A percentile compares a stretch with the other conserved stretches of the same genome.
phyloP scores from a whole-genome alignment of 2,797 vertebrate species.

The Botia almorhae region DNA sequence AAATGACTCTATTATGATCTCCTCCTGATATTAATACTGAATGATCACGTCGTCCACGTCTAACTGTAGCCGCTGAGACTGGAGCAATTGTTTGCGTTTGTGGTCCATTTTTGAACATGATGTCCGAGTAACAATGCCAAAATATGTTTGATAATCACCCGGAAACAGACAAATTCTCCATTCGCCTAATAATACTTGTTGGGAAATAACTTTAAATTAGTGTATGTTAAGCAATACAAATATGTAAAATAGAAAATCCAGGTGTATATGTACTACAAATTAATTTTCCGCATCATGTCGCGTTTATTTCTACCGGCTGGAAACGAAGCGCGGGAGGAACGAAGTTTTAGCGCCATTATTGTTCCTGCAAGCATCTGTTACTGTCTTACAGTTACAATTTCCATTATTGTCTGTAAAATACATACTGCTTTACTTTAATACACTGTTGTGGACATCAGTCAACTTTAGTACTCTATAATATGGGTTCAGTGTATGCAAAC shows the following conservation, averaged over 20 bases:
- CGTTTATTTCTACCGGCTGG: constrained; percentile 63
- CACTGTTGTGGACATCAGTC: neutral
- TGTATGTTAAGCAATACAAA: neutral
- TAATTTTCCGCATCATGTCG: constrained; percentile 6
- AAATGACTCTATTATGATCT: constrained; percentile 81
- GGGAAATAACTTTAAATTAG: neutral
- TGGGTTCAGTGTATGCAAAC: neutral
- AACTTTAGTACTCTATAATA: neutral
- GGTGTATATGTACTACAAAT: neutral
- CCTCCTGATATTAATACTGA: constrained; percentile 90
- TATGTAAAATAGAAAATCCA: neutral
- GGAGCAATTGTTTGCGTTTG: constrained; percentile 82
- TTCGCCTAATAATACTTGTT: neutral
- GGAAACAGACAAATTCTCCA: neutral
- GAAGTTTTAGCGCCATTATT: neutral
- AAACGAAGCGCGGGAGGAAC: constrained; percentile 68
- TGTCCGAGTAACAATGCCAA: neutral
- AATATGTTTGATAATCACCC: neutral
- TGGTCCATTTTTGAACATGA: constrained; percentile 79
- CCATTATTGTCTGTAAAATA: neutral
- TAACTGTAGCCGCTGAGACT: constrained; percentile 11
- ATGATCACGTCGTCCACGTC: constrained; percentile 81
- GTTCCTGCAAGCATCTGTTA: neutral
- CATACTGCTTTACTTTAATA: neutral
- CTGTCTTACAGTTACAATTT: neutral